phyloP scores from a whole-genome alignment of 2,888 invertebrate species.

The Sarcophaga variegata region DNA sequence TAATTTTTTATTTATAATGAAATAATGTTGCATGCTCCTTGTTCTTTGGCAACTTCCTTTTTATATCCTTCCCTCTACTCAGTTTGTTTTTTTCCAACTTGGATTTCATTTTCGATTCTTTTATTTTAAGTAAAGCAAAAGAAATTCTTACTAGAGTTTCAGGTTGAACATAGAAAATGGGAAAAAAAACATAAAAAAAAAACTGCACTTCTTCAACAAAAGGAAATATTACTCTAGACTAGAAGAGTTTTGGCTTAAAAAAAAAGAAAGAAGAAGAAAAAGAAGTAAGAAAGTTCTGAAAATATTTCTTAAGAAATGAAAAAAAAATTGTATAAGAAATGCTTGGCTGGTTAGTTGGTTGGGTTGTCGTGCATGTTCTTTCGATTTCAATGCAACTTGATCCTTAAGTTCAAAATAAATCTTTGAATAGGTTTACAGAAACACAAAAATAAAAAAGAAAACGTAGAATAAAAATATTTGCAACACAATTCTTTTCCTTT shows the following conservation, averaged over 20 bases:
- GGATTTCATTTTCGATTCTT: neutral
- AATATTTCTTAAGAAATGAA: neutral
- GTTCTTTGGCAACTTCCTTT: slow-evolving; percentile 48
- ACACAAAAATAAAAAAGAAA: neutral
- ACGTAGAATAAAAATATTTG: neutral
- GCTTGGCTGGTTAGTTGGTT: neutral
- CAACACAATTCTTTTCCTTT: too few relatives aligned
- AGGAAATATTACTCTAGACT: slow-evolving; percentile 47
- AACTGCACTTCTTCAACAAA: slow-evolving; percentile 29
- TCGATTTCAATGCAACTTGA: slow-evolving; percentile 43
- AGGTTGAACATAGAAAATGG: neutral
- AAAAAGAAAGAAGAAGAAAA: neutral
- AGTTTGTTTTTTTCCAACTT: neutral
- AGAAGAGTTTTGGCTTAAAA: slow-evolving; percentile 22
- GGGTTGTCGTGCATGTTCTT: slow-evolving; percentile 42
- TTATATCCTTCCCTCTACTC: neutral
- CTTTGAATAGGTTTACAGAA: slow-evolving; percentile 12
- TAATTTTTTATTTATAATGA: neutral
- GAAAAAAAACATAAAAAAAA: neutral
- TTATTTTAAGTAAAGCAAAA: slow-evolving; percentile 2
- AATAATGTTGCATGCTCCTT: slow-evolving; percentile 38
- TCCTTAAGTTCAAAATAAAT: slow-evolving; percentile 42
- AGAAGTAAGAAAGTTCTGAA: neutral
- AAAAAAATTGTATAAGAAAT: too few relatives aligned
- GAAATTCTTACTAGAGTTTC: slow-evolving; percentile 23